Evolutionary conservation across 2,797 vertebrate species (phyloP).

Genomic region (Holocentrus rufus): DNA sequence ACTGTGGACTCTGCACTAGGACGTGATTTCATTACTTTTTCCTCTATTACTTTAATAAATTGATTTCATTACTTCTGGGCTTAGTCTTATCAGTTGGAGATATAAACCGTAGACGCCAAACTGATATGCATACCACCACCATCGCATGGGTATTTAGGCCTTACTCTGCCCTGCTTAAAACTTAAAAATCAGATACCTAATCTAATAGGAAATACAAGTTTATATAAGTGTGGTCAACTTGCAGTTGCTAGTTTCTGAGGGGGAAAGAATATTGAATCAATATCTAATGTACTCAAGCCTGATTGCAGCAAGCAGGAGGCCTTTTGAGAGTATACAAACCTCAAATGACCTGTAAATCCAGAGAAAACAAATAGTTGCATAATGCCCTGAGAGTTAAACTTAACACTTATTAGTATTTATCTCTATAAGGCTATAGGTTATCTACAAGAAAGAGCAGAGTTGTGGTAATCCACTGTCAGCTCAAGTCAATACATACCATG

Average conservation of each 20-base stretch:
- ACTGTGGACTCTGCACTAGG: not conserved
- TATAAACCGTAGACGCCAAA: not conserved
- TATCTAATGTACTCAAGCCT: slow-evolving; percentile 23
- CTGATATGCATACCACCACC: not conserved
- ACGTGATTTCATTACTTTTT: not conserved
- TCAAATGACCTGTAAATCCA: slow-evolving; percentile 16
- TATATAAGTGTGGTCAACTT: not conserved
- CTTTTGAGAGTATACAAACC: slow-evolving; percentile 12
- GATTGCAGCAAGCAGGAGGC: slow-evolving; percentile 15
- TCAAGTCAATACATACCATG: slow-evolving; percentile 1
- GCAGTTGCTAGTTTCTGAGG: not conserved
- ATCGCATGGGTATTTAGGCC: not conserved
- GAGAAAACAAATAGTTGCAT: not conserved
- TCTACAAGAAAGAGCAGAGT: slow-evolving; percentile 1
- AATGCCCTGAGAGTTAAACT: slow-evolving; percentile 5
- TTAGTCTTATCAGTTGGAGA: not conserved
- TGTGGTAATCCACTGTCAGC: slow-evolving; percentile 32
- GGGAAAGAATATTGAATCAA: slow-evolving; percentile 20
- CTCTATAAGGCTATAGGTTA: no score
- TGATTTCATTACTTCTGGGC: slow-evolving; percentile 3
- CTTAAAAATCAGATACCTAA: not conserved
- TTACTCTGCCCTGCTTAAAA: slow-evolving; percentile 3
- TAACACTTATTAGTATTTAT: no score
- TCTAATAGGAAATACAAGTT: slow-evolving; percentile 5
- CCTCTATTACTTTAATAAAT: not conserved